Evolutionary conservation across 2,888 invertebrate genomes (phyloP).

Genomic region (Athalia cordata): DNA sequence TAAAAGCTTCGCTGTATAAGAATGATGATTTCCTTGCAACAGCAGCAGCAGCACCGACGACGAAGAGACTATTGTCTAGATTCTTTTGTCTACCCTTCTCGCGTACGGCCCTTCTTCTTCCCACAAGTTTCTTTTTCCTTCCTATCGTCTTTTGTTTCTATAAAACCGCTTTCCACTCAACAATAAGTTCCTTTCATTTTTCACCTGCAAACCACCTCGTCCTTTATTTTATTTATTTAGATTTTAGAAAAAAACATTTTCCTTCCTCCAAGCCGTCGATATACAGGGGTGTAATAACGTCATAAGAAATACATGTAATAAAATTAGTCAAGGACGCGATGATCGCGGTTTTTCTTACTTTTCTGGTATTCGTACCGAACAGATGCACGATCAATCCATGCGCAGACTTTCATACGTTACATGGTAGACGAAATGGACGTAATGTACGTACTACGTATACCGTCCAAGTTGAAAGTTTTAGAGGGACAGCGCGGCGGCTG

Average conservation of each 20-base stretch:
- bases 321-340: no score
- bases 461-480: background rate
- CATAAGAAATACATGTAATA: no score
- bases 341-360: no score
- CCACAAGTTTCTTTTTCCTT: slow-evolving; percentile 6
- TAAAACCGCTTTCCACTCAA: slow-evolving; percentile 34
- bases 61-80: slow-evolving; percentile 6
- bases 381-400: no score
- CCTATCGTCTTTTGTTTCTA: background rate
- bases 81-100: background rate
- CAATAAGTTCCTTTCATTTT: slow-evolving; percentile 23
- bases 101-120: background rate
- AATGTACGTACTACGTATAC: background rate
- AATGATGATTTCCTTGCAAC: slow-evolving; percentile 7
- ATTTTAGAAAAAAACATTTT: background rate
- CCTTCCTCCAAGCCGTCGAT: no score
- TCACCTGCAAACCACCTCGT: slow-evolving; percentile 11
- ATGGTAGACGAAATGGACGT: no score
- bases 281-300: no score
- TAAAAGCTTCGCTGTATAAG: slow-evolving; percentile 21
- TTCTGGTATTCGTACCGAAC: no score
- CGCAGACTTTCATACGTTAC: no score
- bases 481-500: background rate
- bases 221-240: background rate
- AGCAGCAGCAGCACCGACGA: no score